phyloP scores from a whole-genome alignment of 2,797 vertebrate genomes.

The Megalops cyprinoides region DNA sequence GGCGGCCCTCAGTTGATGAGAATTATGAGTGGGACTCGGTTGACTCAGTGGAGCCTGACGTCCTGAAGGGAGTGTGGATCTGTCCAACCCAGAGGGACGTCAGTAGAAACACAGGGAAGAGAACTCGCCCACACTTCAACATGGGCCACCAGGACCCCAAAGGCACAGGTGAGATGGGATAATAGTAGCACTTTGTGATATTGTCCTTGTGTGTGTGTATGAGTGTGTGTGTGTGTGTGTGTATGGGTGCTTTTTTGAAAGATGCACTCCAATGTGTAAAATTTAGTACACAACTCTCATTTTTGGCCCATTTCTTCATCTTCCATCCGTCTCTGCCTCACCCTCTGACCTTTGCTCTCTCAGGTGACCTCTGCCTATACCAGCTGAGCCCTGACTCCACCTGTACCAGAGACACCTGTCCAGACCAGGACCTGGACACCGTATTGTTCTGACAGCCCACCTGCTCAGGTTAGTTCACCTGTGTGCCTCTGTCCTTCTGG shows the following conservation, averaged over 20 bases:
- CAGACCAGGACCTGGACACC: constrained; percentile 63
- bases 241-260: neutral
- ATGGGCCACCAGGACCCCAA: constrained; percentile 56
- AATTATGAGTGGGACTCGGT: constrained; percentile 91
- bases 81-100: constrained; percentile 27
- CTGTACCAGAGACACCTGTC: constrained; percentile 57
- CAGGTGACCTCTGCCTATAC: constrained; percentile 47
- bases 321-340: constrained; percentile 40
- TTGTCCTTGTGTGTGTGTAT: constrained; percentile 14
- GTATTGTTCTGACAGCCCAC: constrained; percentile 72
- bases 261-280: no score
- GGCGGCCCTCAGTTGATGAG: constrained; percentile 88
- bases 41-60: constrained; percentile 76
- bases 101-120: constrained; percentile 17
- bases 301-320: constrained; percentile 52
- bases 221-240: constrained; percentile 3
- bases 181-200: neutral
- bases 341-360: constrained; percentile 51
- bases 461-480: neutral
- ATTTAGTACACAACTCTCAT: neutral
- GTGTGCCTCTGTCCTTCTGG: neutral
- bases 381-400: constrained; percentile 51
- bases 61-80: constrained; percentile 65
- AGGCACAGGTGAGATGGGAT: constrained; percentile 67
- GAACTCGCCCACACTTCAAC: constrained; percentile 46